Base-by-base conservation (phyloP, 2,888 invertebrate genomes). In the Drosophila birchii region DNA sequence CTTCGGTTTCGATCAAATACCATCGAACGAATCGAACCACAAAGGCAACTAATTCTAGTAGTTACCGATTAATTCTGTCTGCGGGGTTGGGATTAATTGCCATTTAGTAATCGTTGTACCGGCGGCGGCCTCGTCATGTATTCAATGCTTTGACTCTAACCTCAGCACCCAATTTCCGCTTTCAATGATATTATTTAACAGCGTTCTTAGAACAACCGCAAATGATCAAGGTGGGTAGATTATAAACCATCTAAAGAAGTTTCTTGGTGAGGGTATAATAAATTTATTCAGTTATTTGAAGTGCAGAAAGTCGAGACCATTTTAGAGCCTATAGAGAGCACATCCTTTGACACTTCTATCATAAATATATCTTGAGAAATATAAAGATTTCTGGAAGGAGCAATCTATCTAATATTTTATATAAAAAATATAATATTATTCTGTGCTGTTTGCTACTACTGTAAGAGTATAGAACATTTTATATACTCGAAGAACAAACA, bases 151-250 rank as follows among this genome's bases (percentile, higher is more conserved):
- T 56, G 51, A 51, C 62, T 70, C 67, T 71, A 72, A 81, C 75
- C 71, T 75, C 49, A 67, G 70, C 77, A 66, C 70, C 26, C 79
- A 64, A 77, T 86, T 80, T 84, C 88, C 83, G 88, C 58, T 72
- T 70, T 73, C 62, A 36, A 64, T 63, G 6, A 44, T 51, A 38
- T 43, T 68, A 86, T 74, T 76, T 75, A 75, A 70, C 57, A 47
- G 60, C 41, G 78, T 79, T 85, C 39, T 66, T 32, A 18, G 47
- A 66, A 53, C 39, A 73, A 20, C 49, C 53, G 75, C 60, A 75
- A 78, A 76, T 76, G 58, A 76, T 78, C 63, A 41, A 29, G 51
- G 51, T 16, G 16, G 16, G 9, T 51, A 51, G 16, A 53, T 38
- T 14, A 12, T 18, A 16, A 20, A 51, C 9, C 16, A 34, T 16